phyloP scores from a whole-genome alignment of 2,797 vertebrate genomes.

The Botia almorhae region DNA sequence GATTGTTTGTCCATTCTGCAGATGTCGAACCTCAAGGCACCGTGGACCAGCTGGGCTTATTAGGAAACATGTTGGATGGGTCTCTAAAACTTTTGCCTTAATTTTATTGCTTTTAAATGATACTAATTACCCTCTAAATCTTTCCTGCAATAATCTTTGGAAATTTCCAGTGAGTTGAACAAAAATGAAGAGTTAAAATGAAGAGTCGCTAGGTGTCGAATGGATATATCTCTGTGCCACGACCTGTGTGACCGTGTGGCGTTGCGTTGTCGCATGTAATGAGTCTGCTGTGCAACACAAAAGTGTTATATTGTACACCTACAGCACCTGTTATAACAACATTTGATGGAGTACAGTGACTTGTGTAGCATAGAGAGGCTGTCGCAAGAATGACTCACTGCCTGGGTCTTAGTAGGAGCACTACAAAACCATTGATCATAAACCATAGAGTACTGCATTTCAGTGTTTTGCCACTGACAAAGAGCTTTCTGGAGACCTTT shows the following conservation, averaged over 20 bases:
- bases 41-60: constrained; percentile 49
- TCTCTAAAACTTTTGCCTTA: constrained; percentile 18
- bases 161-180: constrained; percentile 27
- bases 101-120: constrained; percentile 15
- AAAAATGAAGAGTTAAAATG: constrained; percentile 22
- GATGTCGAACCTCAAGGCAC: constrained; percentile 46
- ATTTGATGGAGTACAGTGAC: constrained; percentile 43
- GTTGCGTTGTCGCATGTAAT: constrained; percentile 22
- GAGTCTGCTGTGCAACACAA: constrained; percentile 44
- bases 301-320: constrained; percentile 51
- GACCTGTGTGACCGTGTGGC: constrained; percentile 1
- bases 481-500: neutral
- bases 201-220: constrained; percentile 25
- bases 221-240: constrained; percentile 26
- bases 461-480: constrained; percentile 12
- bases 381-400: constrained; percentile 51
- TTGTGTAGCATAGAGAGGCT: constrained; percentile 42
- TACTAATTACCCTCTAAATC: neutral
- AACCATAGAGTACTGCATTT: constrained; percentile 21
- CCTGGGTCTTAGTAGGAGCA: constrained; percentile 18
- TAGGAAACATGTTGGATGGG: constrained; percentile 19
- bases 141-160: constrained; percentile 29
- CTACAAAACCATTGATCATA: constrained; percentile 44
- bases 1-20: constrained; percentile 46
- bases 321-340: constrained; percentile 41